These are phyloP conservation scores for Fregetta grallaria DNA, from an alignment of 2,113 vertebrate species.

Conservation along the genomic window DNA sequence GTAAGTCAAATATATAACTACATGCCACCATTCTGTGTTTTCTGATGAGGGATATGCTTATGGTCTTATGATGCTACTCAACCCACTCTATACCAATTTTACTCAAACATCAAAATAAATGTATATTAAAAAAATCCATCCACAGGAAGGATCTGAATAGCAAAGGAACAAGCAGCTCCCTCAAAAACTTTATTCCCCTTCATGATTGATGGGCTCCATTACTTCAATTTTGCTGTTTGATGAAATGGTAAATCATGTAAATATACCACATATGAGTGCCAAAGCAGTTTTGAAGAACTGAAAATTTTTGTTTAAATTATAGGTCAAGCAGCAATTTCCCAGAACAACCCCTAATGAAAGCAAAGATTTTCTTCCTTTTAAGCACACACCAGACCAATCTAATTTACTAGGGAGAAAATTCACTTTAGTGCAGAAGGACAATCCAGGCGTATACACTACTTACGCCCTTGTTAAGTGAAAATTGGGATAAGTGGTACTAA, in stretches of 20 bases:
- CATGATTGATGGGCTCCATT: not conserved
- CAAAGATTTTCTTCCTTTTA: constrained; percentile 53
- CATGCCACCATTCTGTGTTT: not conserved
- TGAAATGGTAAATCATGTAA: constrained; percentile 9
- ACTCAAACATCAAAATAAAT: constrained; percentile 36
- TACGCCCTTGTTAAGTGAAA: constrained; percentile 59
- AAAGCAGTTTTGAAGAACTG: not conserved
- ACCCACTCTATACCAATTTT: constrained; percentile 44
- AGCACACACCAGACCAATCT: constrained; percentile 58
- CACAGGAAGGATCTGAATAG: not conserved
- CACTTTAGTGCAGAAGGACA: constrained; percentile 56
- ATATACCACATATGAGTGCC: not conserved
- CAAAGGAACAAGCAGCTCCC: not conserved
- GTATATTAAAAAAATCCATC: not conserved
- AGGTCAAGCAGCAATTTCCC: constrained; percentile 46
- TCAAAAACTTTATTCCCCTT: not conserved
- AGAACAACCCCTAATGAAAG: constrained; percentile 44
- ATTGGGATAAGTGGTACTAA: constrained; percentile 66
- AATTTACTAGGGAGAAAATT: constrained; percentile 64
- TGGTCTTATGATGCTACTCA: constrained; percentile 49
- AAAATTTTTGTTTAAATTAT: constrained; percentile 27
- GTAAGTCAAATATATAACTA: constrained; percentile 8
- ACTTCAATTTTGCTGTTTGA: not conserved
- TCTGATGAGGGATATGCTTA: not conserved
- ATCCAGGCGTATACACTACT: constrained; percentile 43